Conservation (phyloP, 1,140 invertebrate genomes). For the Pseudomyrmex dendroicus region DNA sequence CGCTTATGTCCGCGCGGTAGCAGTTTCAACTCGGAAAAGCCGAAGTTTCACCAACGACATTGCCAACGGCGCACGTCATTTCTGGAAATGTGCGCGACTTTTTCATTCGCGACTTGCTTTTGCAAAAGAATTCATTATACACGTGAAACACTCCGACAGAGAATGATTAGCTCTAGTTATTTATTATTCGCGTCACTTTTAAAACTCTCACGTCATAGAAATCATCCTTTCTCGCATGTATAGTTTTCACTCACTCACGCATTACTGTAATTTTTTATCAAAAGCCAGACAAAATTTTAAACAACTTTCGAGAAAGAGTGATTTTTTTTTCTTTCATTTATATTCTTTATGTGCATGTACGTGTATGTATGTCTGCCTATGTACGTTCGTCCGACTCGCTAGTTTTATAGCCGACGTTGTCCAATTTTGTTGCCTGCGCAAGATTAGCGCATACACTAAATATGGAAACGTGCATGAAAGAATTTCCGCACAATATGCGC, state of each 20-base stretch:
- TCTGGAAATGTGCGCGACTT: background rate
- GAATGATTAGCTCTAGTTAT: conserved; percentile 1
- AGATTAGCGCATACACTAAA: conserved; percentile 20
- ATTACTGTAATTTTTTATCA: background rate
- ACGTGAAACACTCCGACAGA: background rate
- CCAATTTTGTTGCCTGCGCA: background rate
- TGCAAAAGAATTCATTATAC: conserved; percentile 33
- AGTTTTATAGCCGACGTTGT: conserved; percentile 3
- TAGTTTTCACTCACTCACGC: background rate
- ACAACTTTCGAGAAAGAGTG: background rate
- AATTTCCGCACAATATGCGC: conserved; percentile 44
- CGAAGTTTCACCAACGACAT: conserved; percentile 12
- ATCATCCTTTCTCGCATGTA: background rate
- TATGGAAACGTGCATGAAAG: background rate
- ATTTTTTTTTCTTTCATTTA: background rate
- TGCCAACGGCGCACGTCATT: background rate
- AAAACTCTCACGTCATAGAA: conserved; percentile 6
- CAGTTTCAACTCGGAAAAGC: background rate
- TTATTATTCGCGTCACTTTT: background rate
- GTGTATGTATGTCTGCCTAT: background rate
- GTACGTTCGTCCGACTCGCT: background rate
- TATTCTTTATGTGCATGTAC: too few species aligned
- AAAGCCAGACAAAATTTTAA: background rate
- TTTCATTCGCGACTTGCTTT: background rate
- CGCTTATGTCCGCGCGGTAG: background rate